Base-by-base conservation (phyloP, 37 sponge, comb jelly and placozoan genomes). In the Amphimedon queenslandica region DNA sequence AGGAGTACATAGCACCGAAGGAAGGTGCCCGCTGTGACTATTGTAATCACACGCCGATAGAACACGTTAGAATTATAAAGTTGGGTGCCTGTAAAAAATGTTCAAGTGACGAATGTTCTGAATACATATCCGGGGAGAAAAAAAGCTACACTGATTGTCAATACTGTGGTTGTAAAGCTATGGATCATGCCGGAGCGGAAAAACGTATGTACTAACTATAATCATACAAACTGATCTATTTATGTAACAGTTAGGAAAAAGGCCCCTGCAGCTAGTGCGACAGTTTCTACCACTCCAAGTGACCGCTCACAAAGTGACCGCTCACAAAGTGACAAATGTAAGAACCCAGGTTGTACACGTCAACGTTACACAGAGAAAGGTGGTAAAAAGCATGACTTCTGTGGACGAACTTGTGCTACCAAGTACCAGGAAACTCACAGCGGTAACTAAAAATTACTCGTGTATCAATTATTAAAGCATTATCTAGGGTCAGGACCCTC, bases 101-200 rank as follows among this genome's bases (percentile, higher is more conserved):
- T 63, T 42, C 32, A 11, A 24, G 51, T 16, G 77, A 51, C 25
- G 66, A 85, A 36, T 86, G 87, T 47, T 41, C 58, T 2, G 63
- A 80, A 57, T 86, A 86, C 61, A 51, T 64, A 67, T 70, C 81
- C 0, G 87, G 75, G n/a, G 70, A 76, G 18, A 27, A 35, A 1
- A 70, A 70, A 38, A 64, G 76, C 28, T 75, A 80, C 72, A 36
- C 81, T 0, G 58, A 75, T 25, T 86, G 87, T 32, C 63, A 3
- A 4, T 86, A 86, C 58, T 86, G 87, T 70, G 87, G 66, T 16
- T 86, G 87, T 61, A 37, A 31, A 2, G 87, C 87, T 13, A 63
- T 21, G 2, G 1, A 37, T 16, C 87, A 86, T 38, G 53, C 40
- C 37, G 87, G 77, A 53, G 76, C 81, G 28, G 81, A 75, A 2